Conservation (phyloP, 2,888 invertebrate genomes). For the Cyclophora punctaria region DNA sequence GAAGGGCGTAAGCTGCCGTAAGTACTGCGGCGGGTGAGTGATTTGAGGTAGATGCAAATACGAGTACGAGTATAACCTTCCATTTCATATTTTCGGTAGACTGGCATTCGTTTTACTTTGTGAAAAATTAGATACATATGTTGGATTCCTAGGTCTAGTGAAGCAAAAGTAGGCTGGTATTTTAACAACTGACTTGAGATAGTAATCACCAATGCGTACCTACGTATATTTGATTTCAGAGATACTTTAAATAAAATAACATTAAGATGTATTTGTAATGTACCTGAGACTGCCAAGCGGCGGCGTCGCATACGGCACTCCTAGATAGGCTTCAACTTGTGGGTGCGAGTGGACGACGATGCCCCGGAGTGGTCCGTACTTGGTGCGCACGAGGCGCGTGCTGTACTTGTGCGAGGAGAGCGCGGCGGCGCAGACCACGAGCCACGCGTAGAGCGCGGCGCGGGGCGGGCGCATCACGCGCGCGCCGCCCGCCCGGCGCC, state of each 20-base stretch:
- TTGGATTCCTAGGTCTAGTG: too few species aligned
- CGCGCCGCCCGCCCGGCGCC: slow-evolving; percentile 48
- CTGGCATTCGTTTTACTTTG: too few species aligned
- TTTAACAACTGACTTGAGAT: too few species aligned
- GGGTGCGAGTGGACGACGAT: slow-evolving; percentile 87
- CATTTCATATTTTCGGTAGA: too few species aligned
- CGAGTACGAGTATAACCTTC: too few species aligned
- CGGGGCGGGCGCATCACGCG: slow-evolving; percentile 69
- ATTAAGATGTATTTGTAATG: slow-evolving; percentile 12
- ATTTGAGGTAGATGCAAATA: too few species aligned
- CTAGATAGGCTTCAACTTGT: slow-evolving; percentile 92
- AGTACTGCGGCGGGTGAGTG: too few species aligned
- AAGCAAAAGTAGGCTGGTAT: too few species aligned
- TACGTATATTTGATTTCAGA: too few species aligned
- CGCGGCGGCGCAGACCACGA: slow-evolving; percentile 72
- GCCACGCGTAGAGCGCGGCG: slow-evolving; percentile 75
- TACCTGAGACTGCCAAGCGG: slow-evolving; percentile 91
- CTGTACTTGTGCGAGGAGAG: slow-evolving; percentile 84
- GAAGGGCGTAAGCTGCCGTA: too few species aligned
- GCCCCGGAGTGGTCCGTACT: slow-evolving; percentile 92
- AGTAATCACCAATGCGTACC: too few species aligned
- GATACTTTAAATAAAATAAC: neutral
- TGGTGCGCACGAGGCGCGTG: slow-evolving; percentile 88
- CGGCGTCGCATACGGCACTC: slow-evolving; percentile 95
- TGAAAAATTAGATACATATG: too few species aligned